A percentile compares a stretch with the other conserved stretches of the same genome.
phyloP scores from a whole-genome alignment of 2,797 vertebrate genomes.

The Toxotes lorentzi region DNA sequence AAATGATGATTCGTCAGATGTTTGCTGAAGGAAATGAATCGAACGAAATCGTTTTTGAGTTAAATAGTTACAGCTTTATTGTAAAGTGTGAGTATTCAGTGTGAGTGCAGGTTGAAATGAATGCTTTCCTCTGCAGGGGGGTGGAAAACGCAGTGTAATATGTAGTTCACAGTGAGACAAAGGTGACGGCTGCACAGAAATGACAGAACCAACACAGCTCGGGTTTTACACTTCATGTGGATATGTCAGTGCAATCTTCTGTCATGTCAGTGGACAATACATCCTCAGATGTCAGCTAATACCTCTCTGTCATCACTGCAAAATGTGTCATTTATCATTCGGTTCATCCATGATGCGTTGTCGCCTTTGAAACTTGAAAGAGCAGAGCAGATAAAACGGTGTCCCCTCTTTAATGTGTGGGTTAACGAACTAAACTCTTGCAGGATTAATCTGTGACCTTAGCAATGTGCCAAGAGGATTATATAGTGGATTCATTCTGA shows the following conservation, averaged over 20 bases:
- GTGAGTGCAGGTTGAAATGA: not conserved
- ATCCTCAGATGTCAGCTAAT: constrained; percentile 3
- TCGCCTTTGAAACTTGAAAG: constrained; percentile 22
- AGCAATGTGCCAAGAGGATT: constrained; percentile 67
- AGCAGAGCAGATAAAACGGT: constrained; percentile 23
- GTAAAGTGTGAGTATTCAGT: not conserved
- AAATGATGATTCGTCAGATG: not conserved
- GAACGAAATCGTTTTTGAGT: not conserved
- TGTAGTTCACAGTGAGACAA: not conserved
- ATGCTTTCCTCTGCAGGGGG: constrained; percentile 7
- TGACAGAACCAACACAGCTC: not conserved
- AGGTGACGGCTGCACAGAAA: not conserved
- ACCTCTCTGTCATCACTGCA: constrained; percentile 3
- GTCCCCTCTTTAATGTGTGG: constrained; percentile 26
- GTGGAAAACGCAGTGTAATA: not conserved
- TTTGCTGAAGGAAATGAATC: not conserved
- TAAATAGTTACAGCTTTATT: not conserved
- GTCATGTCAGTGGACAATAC: not conserved
- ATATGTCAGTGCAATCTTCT: not conserved
- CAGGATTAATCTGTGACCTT: constrained; percentile 66
- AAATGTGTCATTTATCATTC: constrained; percentile 16
- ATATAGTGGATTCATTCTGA: constrained; percentile 66
- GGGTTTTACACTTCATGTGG: not conserved
- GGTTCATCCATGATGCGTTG: not conserved
- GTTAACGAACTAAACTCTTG: constrained; percentile 64